Evolutionary conservation across 53 echinoderm and acorn worm species (phyloP).

Genomic region (Holothuria leucospilota): DNA sequence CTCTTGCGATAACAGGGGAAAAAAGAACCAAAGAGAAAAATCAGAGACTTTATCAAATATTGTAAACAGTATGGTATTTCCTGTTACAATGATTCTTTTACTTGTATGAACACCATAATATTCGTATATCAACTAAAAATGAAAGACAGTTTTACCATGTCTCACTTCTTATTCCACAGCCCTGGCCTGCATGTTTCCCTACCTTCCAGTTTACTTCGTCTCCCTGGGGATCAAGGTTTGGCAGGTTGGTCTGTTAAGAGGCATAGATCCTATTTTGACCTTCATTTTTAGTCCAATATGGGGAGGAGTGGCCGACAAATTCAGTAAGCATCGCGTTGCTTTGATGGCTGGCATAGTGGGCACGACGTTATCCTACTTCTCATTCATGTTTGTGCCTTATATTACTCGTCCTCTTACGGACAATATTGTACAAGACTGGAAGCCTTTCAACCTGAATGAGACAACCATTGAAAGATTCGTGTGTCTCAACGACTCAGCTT

Average conservation of each 20-base stretch:
- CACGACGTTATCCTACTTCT: conserved; percentile 62
- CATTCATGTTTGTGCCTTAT: conserved; percentile 70
- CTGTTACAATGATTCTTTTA: no score
- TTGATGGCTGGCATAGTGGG: conserved; percentile 62
- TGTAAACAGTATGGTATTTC: no score
- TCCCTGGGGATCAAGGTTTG: conserved; percentile 76
- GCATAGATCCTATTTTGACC: conserved; percentile 77
- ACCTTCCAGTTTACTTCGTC: conserved; percentile 81
- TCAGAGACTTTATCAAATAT: no score
- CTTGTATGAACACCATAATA: no score
- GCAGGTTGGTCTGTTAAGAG: conserved; percentile 80
- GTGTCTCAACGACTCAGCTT: no score
- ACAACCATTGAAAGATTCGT: no score
- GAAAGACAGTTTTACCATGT: neutral
- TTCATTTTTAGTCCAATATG: conserved; percentile 78
- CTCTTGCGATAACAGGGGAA: no score
- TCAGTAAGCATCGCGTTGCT: conserved; percentile 78
- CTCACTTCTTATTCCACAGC: conserved; percentile 43
- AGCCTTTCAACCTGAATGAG: no score
- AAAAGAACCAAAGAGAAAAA: no score
- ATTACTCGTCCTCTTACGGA: conserved; percentile 27
- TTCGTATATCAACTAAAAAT: no score
- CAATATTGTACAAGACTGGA: no score
- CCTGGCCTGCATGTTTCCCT: conserved; percentile 75
- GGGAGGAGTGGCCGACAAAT: conserved; percentile 81